Conservation (phyloP, 1,140 invertebrate genomes). For the Anastatus disparis region DNA sequence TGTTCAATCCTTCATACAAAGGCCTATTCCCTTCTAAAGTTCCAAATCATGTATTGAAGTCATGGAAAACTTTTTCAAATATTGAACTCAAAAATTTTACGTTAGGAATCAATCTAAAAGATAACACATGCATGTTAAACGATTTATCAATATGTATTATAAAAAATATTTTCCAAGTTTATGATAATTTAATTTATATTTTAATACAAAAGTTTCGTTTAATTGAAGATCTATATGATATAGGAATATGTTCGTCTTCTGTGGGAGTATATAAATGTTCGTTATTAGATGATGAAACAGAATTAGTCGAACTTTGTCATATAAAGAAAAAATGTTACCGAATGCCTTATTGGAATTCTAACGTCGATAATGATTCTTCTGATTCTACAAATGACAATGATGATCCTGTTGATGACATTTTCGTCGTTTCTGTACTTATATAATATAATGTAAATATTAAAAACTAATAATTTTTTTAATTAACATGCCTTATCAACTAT, state of each 20-base stretch:
- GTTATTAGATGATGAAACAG: neutral
- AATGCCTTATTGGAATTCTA: neutral
- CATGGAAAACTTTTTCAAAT: constrained; percentile 12
- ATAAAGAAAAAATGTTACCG: neutral
- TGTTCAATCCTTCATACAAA: neutral
- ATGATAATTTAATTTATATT: constrained; percentile 27
- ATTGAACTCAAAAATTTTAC: constrained; percentile 17
- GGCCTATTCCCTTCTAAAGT: neutral
- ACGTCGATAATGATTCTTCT: neutral
- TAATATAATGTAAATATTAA: too few species aligned
- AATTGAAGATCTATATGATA: too few species aligned
- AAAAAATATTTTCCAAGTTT: neutral
- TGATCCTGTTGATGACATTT: too few species aligned
- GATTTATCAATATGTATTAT: too few species aligned
- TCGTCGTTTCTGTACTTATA: too few species aligned
- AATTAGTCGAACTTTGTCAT: neutral
- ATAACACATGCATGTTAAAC: constrained; percentile 32
- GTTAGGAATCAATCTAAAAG: constrained; percentile 1
- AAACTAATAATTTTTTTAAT: too few species aligned
- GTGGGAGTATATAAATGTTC: neutral
- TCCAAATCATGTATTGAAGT: neutral
- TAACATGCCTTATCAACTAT: too few species aligned
- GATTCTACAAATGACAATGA: neutral
- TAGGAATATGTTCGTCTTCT: neutral
- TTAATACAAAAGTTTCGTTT: neutral